phyloP scores from a whole-genome alignment of 2,888 invertebrate genomes.

The Clitarchus hookeri region DNA sequence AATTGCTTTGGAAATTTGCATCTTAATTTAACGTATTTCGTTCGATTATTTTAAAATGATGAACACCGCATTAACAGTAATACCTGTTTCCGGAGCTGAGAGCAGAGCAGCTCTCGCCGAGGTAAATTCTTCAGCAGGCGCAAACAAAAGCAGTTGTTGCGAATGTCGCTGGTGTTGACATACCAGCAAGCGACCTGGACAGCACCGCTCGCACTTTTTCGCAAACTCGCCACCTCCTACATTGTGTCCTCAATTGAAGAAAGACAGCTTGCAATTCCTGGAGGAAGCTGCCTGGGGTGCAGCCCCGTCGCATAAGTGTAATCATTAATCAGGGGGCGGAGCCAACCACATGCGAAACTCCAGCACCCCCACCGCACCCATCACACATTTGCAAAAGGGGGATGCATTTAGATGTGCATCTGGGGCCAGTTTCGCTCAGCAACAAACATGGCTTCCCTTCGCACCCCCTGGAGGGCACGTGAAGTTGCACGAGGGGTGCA shows the following conservation, averaged over 20 bases:
- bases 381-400: neutral
- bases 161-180: too few species aligned
- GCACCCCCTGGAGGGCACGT: neutral
- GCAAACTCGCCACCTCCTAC: neutral
- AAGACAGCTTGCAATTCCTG: too few species aligned
- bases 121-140: neutral
- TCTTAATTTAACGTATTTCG: too few species aligned
- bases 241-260: neutral
- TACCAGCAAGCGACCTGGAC: neutral
- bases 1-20: too few species aligned
- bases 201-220: neutral
- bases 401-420: neutral
- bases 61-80: too few species aligned
- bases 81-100: neutral
- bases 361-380: neutral
- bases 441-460: neutral
- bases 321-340: neutral
- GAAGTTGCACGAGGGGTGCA: neutral
- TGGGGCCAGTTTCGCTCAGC: neutral
- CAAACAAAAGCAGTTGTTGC: neutral
- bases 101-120: neutral
- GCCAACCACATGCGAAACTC: neutral
- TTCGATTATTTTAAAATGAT: too few species aligned
- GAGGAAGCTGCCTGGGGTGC: too few species aligned
- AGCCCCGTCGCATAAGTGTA: neutral